phyloP scores from a whole-genome alignment of 2,113 vertebrate species.

The Microcebus griseorufus region DNA sequence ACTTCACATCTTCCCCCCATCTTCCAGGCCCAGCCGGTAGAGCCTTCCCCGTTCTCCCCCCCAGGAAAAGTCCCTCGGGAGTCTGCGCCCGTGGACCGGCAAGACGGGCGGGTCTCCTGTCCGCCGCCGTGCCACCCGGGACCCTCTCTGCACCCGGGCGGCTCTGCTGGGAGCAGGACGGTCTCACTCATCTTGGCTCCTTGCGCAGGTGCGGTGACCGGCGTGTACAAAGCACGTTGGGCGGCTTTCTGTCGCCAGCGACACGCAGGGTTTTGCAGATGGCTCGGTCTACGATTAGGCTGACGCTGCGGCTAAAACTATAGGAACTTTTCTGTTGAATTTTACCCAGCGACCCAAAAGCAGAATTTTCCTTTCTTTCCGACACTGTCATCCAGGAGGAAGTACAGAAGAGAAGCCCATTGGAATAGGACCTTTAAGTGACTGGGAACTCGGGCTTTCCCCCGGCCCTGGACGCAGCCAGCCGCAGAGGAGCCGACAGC shows the following conservation, averaged over 20 bases:
- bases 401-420: not conserved
- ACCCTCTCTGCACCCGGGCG: not conserved
- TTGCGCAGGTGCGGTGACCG: not conserved
- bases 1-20: not conserved
- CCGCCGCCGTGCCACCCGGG: accelerated
- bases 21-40: not conserved
- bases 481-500: not conserved
- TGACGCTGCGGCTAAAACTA: not conserved
- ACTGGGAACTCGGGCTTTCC: not conserved
- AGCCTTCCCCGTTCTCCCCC: not conserved
- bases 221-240: accelerated
- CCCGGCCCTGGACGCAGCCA: not conserved
- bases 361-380: not conserved
- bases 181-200: accelerated
- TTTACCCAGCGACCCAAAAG: not conserved
- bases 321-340: not conserved
- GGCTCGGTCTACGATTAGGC: not conserved
- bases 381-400: not conserved
- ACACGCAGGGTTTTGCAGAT: not conserved
- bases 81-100: accelerated
- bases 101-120: accelerated
- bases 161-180: not conserved
- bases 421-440: not conserved
- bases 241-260: no score
- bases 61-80: accelerated